phyloP scores from a whole-genome alignment of 2,797 vertebrate genomes.

The Setipinna tenuifilis region DNA sequence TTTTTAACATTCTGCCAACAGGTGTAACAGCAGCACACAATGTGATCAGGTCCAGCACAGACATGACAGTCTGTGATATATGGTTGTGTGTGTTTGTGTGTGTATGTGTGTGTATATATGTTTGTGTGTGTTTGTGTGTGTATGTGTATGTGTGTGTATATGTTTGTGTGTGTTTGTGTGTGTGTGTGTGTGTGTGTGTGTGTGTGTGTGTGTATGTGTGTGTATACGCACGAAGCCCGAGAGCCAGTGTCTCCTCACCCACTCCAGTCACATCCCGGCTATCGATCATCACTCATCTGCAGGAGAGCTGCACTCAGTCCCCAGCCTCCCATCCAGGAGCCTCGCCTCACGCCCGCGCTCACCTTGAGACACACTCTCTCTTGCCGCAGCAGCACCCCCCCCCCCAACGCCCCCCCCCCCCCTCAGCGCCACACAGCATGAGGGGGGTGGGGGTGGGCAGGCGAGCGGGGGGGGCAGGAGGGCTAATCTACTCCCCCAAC shows the following conservation, averaged over 20 bases:
- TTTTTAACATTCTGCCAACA: too few species aligned
- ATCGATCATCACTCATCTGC: slow-evolving; percentile 44
- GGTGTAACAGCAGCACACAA: too few species aligned
- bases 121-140: not conserved
- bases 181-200: slow-evolving; percentile 25
- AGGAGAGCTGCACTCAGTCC: not conserved
- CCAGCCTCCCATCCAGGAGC: slow-evolving; percentile 24
- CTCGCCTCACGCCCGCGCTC: slow-evolving; percentile 27
- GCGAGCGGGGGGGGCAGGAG: too few species aligned
- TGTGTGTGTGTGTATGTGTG: slow-evolving; percentile 25
- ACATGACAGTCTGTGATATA: too few species aligned
- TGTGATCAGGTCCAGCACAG: too few species aligned
- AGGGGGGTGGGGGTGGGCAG: too few species aligned
- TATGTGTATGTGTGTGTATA: not conserved
- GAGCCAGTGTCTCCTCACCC: not conserved
- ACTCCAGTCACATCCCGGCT: not conserved
- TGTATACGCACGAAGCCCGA: not conserved
- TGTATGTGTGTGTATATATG: too few species aligned
- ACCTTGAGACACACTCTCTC: slow-evolving; percentile 52
- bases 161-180: slow-evolving; percentile 17
- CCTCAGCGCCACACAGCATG: too few species aligned
- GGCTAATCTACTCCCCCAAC: slow-evolving; percentile 45
- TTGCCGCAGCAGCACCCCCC: not conserved
- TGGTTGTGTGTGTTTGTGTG: too few species aligned
- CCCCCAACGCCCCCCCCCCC: too few species aligned